Conservation (phyloP, 2,888 invertebrate species). For the Caenorhabditis zanzibari region DNA sequence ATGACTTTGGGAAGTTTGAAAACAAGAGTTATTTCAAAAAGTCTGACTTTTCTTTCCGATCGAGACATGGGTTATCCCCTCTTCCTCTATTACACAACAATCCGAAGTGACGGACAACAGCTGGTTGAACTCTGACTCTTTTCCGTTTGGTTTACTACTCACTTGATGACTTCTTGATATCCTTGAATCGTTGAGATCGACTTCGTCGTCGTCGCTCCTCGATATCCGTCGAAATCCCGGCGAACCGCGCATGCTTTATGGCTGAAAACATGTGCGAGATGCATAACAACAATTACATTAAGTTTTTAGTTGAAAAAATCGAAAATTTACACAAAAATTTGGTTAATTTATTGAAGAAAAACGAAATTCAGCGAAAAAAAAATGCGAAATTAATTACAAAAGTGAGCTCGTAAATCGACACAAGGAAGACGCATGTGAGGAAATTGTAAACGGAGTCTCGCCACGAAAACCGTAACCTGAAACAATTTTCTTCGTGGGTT, state of each 20-base stretch:
- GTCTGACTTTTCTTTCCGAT: neutral
- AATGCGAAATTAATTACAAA: no score
- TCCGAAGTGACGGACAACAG: slow-evolving; percentile 38
- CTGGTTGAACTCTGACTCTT: slow-evolving; percentile 58
- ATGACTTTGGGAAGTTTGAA: neutral
- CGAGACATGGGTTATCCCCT: slow-evolving; percentile 52
- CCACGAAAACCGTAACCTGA: no score
- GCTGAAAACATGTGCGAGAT: slow-evolving; percentile 4
- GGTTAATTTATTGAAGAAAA: no score
- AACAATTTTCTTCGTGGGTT: no score
- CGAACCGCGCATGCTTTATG: slow-evolving; percentile 7
- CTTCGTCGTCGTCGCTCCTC: slow-evolving; percentile 4
- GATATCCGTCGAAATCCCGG: slow-evolving; percentile 2
- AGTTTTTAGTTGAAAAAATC: neutral
- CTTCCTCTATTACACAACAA: slow-evolving; percentile 35
- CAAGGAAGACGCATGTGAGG: no score
- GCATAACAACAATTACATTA: neutral
- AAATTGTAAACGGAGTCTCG: no score
- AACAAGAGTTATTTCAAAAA: slow-evolving; percentile 45
- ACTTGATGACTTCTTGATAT: slow-evolving; percentile 17
- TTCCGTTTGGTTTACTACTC: neutral
- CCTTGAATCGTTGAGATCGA: no score
- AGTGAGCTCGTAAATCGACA: neutral
- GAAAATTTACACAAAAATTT: neutral
- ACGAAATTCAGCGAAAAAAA: no score